Percentiles rank a stretch among this genome's conserved stretches.
phyloP scores from a whole-genome alignment of 2,888 invertebrate genomes.

The Oligia fasciuncula region DNA sequence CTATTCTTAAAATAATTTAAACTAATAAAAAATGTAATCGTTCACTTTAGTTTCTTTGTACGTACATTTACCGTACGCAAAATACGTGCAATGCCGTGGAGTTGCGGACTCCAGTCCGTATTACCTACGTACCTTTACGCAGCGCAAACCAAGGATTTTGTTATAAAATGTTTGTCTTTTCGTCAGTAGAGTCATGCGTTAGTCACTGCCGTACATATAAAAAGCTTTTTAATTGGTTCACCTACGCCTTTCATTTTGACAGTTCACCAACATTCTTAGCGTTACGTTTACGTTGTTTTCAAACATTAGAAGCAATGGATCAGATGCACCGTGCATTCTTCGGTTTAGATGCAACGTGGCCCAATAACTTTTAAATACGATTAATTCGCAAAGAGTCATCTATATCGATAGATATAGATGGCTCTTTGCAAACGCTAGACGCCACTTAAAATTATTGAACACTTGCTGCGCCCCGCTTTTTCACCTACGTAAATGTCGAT shows the following conservation, averaged over 20 bases:
- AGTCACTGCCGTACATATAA: not conserved
- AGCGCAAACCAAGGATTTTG: not conserved
- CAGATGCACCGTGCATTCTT: not conserved
- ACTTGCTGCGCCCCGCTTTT: no score
- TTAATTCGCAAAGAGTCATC: not conserved
- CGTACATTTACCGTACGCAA: not conserved
- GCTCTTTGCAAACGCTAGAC: not conserved
- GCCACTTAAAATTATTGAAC: not conserved
- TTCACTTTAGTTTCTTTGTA: not conserved
- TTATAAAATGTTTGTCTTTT: not conserved
- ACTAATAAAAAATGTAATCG: not conserved
- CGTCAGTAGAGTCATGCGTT: not conserved
- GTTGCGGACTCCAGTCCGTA: no score
- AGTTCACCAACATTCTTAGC: not conserved
- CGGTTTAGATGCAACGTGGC: not conserved
- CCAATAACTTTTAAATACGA: not conserved
- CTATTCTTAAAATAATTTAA: not conserved
- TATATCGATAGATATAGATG: not conserved
- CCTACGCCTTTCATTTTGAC: not conserved
- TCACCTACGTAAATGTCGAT: no score
- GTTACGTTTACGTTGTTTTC: not conserved
- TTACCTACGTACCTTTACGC: not conserved
- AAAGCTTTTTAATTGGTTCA: not conserved
- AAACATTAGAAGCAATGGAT: not conserved
- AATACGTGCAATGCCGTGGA: no score